Conservation (phyloP, 2,888 invertebrate genomes). For the Calameuta pallipes region DNA sequence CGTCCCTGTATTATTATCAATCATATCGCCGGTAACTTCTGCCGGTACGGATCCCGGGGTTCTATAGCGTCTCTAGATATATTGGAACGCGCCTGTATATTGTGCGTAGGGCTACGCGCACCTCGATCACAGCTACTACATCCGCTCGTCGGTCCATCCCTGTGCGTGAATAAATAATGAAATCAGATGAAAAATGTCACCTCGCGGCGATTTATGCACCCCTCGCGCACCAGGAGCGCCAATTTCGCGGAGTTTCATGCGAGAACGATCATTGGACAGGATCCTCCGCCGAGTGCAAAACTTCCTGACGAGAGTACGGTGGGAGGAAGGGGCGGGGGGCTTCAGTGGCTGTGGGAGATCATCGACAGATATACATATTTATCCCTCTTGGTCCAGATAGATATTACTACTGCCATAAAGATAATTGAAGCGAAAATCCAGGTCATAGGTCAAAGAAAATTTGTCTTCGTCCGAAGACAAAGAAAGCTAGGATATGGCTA, state of each 20-base stretch:
- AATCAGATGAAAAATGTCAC: conserved; percentile 55
- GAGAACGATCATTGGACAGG: conserved; percentile 9
- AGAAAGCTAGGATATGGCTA: background rate
- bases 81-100: background rate
- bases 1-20: conserved; percentile 55
- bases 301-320: conserved; percentile 15
- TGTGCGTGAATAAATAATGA: conserved; percentile 50
- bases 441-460: background rate
- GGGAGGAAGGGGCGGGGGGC: background rate
- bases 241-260: conserved; percentile 23
- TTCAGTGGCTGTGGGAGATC: background rate
- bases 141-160: conserved; percentile 36
- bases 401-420: background rate
- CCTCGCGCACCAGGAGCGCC: conserved; percentile 43
- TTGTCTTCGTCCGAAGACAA: background rate
- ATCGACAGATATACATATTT: conserved; percentile 1
- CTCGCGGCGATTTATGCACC: conserved; percentile 44
- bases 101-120: background rate
- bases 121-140: background rate
- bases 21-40: conserved; percentile 45
- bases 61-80: background rate
- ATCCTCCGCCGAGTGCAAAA: conserved; percentile 14
- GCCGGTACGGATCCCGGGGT: background rate
- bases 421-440: background rate
- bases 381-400: background rate